Percentiles rank a stretch among this genome's conserved stretches.
These are phyloP conservation scores for Galagoides demidoff DNA, from an alignment of 2,797 vertebrate species.

Conservation along the genomic window DNA sequence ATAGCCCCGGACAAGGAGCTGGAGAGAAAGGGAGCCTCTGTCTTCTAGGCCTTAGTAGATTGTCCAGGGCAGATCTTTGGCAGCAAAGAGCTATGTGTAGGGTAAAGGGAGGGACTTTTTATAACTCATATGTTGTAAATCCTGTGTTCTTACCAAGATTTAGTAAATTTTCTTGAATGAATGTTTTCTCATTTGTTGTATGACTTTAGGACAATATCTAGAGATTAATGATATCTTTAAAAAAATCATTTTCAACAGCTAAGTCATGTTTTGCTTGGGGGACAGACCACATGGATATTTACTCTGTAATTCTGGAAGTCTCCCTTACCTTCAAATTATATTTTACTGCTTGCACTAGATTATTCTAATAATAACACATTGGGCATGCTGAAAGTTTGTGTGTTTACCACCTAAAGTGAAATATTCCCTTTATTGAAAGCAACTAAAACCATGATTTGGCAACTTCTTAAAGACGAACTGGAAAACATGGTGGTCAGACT, in stretches of 20 bases:
- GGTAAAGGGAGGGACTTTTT: background rate
- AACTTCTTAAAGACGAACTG: background rate
- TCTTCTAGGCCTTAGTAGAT: slow-evolving; percentile 3
- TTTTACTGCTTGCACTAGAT: slow-evolving; percentile 1
- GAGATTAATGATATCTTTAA: background rate
- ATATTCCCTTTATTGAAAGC: slow-evolving; percentile 25
- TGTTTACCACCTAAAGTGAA: background rate
- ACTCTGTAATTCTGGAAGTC: background rate
- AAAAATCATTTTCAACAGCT: slow-evolving; percentile 28
- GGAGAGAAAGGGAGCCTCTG: background rate
- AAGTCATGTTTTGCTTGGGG: slow-evolving; percentile 14
- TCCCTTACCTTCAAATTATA: background rate
- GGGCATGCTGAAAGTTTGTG: background rate
- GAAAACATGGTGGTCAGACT: background rate
- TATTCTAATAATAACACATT: background rate
- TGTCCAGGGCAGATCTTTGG: background rate
- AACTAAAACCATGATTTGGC: slow-evolving; percentile 23
- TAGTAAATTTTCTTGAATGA: slow-evolving; percentile 4
- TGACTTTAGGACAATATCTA: slow-evolving; percentile 6
- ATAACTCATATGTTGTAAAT: background rate
- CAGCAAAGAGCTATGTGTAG: background rate
- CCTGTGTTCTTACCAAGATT: background rate
- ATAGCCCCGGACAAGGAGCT: background rate
- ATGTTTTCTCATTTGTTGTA: background rate
- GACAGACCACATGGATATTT: background rate